Conservation (phyloP, 2,113 vertebrate genomes). For the Rostratula benghalensis region DNA sequence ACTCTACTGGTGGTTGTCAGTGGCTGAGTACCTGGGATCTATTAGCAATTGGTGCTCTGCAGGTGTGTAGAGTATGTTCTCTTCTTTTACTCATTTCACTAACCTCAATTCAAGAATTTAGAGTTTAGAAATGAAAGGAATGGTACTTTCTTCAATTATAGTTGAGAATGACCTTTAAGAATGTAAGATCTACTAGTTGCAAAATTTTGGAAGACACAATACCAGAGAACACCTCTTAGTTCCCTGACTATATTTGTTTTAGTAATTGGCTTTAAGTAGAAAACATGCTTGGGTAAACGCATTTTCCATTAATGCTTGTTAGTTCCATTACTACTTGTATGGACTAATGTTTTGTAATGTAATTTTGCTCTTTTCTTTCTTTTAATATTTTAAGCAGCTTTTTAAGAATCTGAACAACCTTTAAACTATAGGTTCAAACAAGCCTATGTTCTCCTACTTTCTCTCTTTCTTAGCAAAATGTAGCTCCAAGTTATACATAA, state of each 20-base stretch:
- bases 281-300: neutral
- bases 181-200: neutral
- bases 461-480: neutral
- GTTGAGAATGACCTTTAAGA: neutral
- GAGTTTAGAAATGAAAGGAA: neutral
- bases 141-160: neutral
- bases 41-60: neutral
- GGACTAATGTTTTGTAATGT: neutral
- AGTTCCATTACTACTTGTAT: neutral
- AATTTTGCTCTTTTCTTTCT: neutral
- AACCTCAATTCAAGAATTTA: neutral
- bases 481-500: neutral
- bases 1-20: neutral
- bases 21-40: neutral
- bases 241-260: neutral
- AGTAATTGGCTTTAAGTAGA: neutral
- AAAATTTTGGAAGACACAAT: neutral
- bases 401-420: neutral
- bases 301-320: neutral
- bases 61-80: neutral
- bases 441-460: neutral
- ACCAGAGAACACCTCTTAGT: neutral
- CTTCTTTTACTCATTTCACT: neutral
- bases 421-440: neutral
- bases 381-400: neutral